Base-by-base conservation (phyloP, 2,888 invertebrate species). In the Eupithecia insigniata region DNA sequence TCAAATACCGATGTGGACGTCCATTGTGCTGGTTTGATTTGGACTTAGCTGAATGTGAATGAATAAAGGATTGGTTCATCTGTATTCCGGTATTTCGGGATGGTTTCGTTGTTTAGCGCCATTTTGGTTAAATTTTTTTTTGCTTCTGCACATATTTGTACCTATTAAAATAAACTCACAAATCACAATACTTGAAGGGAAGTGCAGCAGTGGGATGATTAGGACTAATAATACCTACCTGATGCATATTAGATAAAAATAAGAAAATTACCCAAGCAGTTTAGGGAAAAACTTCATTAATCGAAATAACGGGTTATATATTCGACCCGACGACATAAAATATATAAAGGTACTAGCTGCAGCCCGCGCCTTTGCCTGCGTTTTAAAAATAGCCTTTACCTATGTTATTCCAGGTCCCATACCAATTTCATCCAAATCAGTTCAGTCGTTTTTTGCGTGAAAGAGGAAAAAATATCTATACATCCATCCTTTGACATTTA, bases 1-100 rank as follows among this genome's bases (percentile, higher is more conserved):
- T 71, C 66, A 69, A 69, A 71, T 71, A 65, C 71, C 67, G 30
- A 71, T 60, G n/a, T 64, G 64, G 12, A 36, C 34, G 36, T 34
- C 34, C 64, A 64, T 64, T 64, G n/a, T 58, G 60, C 32, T 16
- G 43, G 22, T 69, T n/a, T 61, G 16, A 58, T 67, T 16, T 22
- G 22, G 22, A 34, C 5, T 22, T 22, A n/a, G 58, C 28, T 30
- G 16, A 28, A 30, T 60, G 1, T 30, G 60, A 30, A 30, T 60
- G 30, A 22, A 60, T 60, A 60, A 30, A 30, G 30, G 6, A 30
- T 30, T 8, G 18, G 46, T 1, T 18, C 16, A 30, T 18, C 30
- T 30, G 30, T 30, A 60, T 8, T 16, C 14, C 16, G 6, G 58
- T 4, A 58, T 26, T 60, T 28, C 18, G 18, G 60, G 7, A 18